Conservation (phyloP, 1,140 invertebrate species). For the Zaprionus vittiger region DNA sequence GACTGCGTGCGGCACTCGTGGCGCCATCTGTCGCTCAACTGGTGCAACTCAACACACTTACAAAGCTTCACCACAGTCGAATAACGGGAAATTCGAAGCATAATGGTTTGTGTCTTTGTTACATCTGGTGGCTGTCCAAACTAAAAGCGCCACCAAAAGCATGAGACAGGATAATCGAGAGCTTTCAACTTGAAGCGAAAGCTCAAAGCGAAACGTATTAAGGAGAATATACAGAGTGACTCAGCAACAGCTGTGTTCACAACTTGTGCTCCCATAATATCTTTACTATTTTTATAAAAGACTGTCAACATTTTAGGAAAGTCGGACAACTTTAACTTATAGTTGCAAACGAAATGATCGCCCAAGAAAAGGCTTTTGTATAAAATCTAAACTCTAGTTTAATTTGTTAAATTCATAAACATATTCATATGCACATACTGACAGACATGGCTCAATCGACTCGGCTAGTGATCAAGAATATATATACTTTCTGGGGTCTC, state of each 20-base stretch:
- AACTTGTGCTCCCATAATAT: too few species aligned
- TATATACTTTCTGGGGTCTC: too few species aligned
- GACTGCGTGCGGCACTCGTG: slow-evolving; percentile 4
- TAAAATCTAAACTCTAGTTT: too few species aligned
- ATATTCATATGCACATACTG: too few species aligned
- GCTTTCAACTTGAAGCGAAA: neutral
- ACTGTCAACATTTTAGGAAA: too few species aligned
- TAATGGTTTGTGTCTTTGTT: slow-evolving; percentile 12
- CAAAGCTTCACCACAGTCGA: slow-evolving; percentile 40
- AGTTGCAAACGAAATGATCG: too few species aligned
- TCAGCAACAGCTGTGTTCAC: neutral
- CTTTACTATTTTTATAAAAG: too few species aligned
- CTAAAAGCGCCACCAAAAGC: neutral
- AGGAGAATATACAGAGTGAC: neutral
- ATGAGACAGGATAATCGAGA: neutral
- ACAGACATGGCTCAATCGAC: too few species aligned
- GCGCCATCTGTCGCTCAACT: slow-evolving; percentile 40
- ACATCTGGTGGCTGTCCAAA: neutral
- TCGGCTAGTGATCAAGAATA: too few species aligned
- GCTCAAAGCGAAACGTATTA: neutral
- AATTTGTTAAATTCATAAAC: too few species aligned
- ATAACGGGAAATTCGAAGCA: slow-evolving; percentile 47
- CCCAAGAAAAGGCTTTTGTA: too few species aligned
- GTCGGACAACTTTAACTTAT: too few species aligned
- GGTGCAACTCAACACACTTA: slow-evolving; percentile 30